phyloP scores from a whole-genome alignment of 1,140 invertebrate genomes.

The Ostrea edulis region DNA sequence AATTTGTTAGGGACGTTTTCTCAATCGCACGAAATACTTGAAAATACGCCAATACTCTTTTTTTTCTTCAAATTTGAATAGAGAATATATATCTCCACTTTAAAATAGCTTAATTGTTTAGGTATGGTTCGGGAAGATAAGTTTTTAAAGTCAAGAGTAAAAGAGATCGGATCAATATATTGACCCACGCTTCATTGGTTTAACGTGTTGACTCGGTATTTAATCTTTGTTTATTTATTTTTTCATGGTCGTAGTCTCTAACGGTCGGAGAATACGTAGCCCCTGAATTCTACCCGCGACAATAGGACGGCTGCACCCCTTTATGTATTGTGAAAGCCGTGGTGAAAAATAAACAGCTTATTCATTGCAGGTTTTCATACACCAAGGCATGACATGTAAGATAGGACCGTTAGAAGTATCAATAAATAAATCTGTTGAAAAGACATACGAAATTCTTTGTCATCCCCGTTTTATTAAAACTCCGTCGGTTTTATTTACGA shows the following conservation, averaged over 20 bases:
- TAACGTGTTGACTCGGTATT: not conserved
- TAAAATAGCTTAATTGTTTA: not conserved
- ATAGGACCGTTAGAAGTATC: not conserved
- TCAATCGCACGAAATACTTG: not conserved
- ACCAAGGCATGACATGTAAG: not conserved
- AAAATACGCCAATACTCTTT: not conserved
- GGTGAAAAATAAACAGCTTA: not conserved
- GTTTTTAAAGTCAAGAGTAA: not conserved
- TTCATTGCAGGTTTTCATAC: not conserved
- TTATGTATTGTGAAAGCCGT: not conserved
- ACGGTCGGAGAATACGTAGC: not conserved
- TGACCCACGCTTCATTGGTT: not conserved
- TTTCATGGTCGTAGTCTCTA: not conserved
- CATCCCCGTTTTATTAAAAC: not conserved
- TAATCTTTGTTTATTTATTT: slow-evolving; percentile 1
- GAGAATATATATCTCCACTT: not conserved
- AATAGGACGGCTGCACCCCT: not conserved
- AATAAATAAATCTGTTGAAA: slow-evolving; percentile 6
- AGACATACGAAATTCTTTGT: not conserved
- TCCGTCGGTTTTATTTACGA: not conserved
- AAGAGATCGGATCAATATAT: not conserved
- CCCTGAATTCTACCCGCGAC: not conserved
- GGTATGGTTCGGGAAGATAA: not conserved
- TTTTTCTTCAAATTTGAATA: not conserved
- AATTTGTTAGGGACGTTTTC: not conserved